phyloP scores from a whole-genome alignment of 2,797 vertebrate species.

The Gymnocypris eckloni region DNA sequence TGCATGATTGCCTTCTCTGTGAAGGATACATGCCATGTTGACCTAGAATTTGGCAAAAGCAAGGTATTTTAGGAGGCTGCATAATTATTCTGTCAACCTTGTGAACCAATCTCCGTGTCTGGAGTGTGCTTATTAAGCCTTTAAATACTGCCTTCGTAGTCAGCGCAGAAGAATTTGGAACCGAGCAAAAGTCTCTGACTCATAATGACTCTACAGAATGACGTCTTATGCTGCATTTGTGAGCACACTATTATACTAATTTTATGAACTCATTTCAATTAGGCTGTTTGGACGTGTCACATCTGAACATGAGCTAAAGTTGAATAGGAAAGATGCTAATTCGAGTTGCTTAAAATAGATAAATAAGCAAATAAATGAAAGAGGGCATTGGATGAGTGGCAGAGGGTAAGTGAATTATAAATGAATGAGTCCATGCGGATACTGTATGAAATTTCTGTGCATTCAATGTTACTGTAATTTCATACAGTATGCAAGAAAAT shows the following conservation, averaged over 20 bases:
- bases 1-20: background rate
- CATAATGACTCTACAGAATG: background rate
- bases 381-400: background rate
- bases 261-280: slow-evolving; percentile 15
- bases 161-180: background rate
- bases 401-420: background rate
- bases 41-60: background rate
- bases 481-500: too few species aligned
- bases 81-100: slow-evolving; percentile 20
- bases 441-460: background rate
- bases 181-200: background rate
- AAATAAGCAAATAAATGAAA: background rate
- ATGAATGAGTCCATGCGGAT: background rate
- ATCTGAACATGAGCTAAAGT: background rate
- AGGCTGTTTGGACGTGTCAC: background rate
- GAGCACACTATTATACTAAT: background rate
- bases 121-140: slow-evolving; percentile 3
- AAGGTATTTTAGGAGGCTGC: background rate
- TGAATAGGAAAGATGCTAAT: background rate
- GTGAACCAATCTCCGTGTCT: background rate
- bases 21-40: background rate
- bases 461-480: too few species aligned
- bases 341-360: slow-evolving; percentile 11
- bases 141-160: slow-evolving; percentile 1
- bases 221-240: background rate